Percentiles rank a stretch among this genome's conserved stretches.
phyloP scores from a whole-genome alignment of 2,113 vertebrate species.

The Terrapene triunguis region DNA sequence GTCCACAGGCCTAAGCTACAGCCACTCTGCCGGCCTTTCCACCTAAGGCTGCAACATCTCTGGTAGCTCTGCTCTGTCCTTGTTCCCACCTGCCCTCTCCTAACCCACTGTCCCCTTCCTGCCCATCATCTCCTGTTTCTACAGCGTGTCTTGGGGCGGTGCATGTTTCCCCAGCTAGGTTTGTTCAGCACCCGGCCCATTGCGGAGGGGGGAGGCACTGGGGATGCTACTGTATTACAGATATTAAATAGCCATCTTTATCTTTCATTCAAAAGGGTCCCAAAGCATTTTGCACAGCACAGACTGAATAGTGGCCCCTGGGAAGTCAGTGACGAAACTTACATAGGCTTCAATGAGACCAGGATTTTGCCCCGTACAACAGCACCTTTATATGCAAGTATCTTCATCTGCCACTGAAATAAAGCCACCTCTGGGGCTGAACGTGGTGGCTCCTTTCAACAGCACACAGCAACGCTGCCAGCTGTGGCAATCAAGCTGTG shows the following conservation, averaged over 20 bases:
- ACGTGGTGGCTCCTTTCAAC: too few relatives aligned
- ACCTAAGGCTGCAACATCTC: not conserved
- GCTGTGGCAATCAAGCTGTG: too few relatives aligned
- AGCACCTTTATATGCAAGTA: not conserved
- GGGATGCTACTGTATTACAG: too few relatives aligned
- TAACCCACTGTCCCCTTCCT: not conserved
- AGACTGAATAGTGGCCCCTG: not conserved
- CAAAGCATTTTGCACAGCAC: not conserved
- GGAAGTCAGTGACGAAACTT: not conserved
- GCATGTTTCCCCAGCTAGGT: too few relatives aligned
- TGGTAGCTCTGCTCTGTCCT: not conserved
- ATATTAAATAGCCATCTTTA: too few relatives aligned
- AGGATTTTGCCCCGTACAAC: too few relatives aligned
- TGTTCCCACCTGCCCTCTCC: not conserved
- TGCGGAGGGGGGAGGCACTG: too few relatives aligned
- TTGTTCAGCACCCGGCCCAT: too few relatives aligned
- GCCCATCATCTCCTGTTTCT: not conserved
- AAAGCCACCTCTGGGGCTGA: not conserved
- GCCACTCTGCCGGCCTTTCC: too few relatives aligned
- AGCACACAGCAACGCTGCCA: too few relatives aligned
- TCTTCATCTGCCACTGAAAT: not conserved
- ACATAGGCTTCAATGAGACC: not conserved
- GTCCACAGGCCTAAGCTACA: not conserved
- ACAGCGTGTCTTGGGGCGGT: not conserved
- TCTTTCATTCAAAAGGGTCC: too few relatives aligned